Conservation (phyloP, 2,113 vertebrate species). For the Passer domesticus region DNA sequence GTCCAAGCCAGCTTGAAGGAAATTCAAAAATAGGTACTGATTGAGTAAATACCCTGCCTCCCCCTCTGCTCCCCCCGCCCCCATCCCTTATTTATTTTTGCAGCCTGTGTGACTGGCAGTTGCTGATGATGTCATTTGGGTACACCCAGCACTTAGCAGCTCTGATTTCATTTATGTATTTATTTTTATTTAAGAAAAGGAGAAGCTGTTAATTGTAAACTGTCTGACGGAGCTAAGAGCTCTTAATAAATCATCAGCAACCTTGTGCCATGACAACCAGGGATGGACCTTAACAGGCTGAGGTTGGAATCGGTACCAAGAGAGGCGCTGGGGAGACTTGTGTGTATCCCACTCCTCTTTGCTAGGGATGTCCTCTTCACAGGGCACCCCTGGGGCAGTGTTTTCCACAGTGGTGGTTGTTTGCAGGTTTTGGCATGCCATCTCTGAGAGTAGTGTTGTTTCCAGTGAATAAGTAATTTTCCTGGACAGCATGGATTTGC, state of each 20-base stretch:
- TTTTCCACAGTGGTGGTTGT: neutral
- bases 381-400: neutral
- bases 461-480: neutral
- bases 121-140: conserved; percentile 52
- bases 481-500: neutral
- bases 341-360: accelerated
- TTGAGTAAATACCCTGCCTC: conserved; percentile 77
- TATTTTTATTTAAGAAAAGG: conserved; percentile 64
- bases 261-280: neutral
- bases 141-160: conserved; percentile 47
- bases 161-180: conserved; percentile 59
- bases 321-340: neutral
- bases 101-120: conserved; percentile 41
- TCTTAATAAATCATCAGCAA: conserved; percentile 64
- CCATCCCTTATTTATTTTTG: conserved; percentile 48
- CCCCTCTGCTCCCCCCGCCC: neutral
- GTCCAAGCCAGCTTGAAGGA: conserved; percentile 82
- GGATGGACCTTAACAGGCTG: neutral
- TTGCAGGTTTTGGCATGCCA: neutral
- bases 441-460: neutral
- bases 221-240: conserved; percentile 52
- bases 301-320: neutral
- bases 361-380: neutral
- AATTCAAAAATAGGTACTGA: conserved; percentile 91
- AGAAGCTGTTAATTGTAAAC: conserved; percentile 64